Conservation (phyloP, 2,113 vertebrate genomes). For the Leptobrachium ailaonicum region DNA sequence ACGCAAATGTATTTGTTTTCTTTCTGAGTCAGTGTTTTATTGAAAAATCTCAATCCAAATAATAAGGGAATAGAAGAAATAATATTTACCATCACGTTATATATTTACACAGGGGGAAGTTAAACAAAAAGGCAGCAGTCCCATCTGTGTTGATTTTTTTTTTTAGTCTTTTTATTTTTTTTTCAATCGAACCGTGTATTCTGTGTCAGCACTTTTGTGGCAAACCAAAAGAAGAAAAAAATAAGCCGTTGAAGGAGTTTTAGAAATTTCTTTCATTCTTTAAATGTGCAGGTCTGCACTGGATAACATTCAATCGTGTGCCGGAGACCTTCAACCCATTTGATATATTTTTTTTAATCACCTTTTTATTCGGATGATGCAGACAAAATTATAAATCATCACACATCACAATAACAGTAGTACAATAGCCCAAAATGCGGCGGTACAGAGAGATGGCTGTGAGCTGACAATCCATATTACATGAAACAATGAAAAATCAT, state of each 20-base stretch:
- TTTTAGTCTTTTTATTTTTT: background rate
- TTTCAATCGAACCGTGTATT: slow-evolving; percentile 7
- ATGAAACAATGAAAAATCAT: no score
- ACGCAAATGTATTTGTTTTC: slow-evolving; percentile 38
- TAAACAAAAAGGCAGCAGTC: slow-evolving; percentile 34
- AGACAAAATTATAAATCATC: no score
- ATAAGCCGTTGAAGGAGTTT: no score
- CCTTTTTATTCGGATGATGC: no score
- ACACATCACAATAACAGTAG: no score
- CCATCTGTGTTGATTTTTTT: slow-evolving; percentile 26
- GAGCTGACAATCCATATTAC: no score
- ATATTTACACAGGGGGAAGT: slow-evolving; percentile 37
- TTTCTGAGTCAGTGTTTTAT: slow-evolving; percentile 38
- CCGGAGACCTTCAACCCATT: no score
- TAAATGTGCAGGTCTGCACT: background rate
- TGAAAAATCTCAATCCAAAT: slow-evolving; percentile 33
- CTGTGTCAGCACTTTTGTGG: slow-evolving; percentile 32
- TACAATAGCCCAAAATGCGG: no score
- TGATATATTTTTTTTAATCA: no score
- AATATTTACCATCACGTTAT: slow-evolving; percentile 43
- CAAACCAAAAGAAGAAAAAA: background rate
- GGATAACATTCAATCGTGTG: background rate
- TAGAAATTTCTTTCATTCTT: background rate
- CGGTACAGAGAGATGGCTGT: no score
- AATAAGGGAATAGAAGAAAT: slow-evolving; percentile 38